Percentiles rank a stretch among this genome's conserved stretches.
Evolutionary conservation across 2,113 vertebrate genomes (phyloP).

Genomic region (Gopherus flavomarginatus): DNA sequence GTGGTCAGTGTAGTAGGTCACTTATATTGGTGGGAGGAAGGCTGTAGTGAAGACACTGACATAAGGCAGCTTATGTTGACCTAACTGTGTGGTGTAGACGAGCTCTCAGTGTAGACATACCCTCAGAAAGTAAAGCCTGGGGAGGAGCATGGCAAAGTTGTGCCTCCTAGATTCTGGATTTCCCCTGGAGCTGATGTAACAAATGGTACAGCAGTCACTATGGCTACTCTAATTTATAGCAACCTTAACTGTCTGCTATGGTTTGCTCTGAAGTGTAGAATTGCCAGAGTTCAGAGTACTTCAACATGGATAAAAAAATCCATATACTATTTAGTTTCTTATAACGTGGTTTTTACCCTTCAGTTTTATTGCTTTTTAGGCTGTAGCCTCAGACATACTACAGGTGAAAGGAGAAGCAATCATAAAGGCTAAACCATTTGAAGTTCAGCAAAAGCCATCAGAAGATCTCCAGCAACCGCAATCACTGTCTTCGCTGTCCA

Average conservation of each 20-base stretch:
- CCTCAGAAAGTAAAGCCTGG: neutral
- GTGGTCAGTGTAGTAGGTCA: too few species aligned
- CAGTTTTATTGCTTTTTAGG: slow-evolving; percentile 61
- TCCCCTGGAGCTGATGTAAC: neutral
- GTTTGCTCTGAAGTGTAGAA: neutral
- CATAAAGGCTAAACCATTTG: slow-evolving; percentile 36
- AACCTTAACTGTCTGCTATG: neutral
- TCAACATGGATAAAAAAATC: neutral
- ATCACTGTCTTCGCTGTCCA: slow-evolving; percentile 35
- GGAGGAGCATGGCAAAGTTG: neutral
- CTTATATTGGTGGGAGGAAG: too few species aligned
- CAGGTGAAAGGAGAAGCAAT: slow-evolving; percentile 69
- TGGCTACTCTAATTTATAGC: neutral
- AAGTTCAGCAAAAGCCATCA: slow-evolving; percentile 14
- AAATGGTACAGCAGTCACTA: neutral
- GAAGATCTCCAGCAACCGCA: neutral
- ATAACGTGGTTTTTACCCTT: neutral
- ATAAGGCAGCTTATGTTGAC: too few species aligned
- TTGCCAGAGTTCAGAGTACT: neutral
- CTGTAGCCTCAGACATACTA: slow-evolving; percentile 63
- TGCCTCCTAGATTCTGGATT: neutral
- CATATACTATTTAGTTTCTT: neutral
- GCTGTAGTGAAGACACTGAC: too few species aligned
- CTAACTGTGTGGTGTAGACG: too few species aligned
- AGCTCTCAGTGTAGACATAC: neutral